A percentile compares a stretch with the other conserved stretches of the same genome.
Conservation (phyloP, 2,113 vertebrate genomes). For the Glareola pratincola region DNA sequence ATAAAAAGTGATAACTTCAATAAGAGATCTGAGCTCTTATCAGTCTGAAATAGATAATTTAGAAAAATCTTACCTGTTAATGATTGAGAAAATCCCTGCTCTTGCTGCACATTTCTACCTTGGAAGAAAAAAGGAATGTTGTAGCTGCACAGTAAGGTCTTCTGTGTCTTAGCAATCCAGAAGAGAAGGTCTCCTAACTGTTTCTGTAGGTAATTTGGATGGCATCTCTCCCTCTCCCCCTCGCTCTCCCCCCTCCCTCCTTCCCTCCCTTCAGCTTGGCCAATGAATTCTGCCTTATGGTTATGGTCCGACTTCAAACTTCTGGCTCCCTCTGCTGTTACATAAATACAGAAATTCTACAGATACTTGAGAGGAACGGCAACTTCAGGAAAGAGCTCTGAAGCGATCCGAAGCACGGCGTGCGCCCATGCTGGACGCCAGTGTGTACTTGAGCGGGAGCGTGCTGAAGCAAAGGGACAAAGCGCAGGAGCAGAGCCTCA, state of each 20-base stretch:
- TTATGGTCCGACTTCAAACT: not conserved
- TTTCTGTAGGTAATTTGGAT: slow-evolving; percentile 10
- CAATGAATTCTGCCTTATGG: not conserved
- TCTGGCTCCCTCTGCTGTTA: slow-evolving; percentile 64
- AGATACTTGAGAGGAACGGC: not conserved
- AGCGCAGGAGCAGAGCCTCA: not conserved
- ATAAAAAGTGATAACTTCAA: not conserved
- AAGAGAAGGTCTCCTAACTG: not conserved
- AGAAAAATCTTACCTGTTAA: slow-evolving; percentile 43
- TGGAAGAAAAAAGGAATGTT: not conserved
- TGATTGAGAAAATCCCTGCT: not conserved
- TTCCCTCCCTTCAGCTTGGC: not conserved
- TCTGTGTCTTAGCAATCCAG: not conserved
- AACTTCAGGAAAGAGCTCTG: not conserved
- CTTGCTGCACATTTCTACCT: not conserved
- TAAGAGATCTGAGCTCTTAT: not conserved
- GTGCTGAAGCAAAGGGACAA: not conserved
- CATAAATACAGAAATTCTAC: not conserved
- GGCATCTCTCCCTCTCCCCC: not conserved
- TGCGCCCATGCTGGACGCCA: rapidly evolving
- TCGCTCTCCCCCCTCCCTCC: not conserved
- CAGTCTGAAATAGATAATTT: not conserved
- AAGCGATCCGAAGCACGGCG: not conserved
- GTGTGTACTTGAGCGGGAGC: not conserved
- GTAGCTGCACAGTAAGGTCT: not conserved